phyloP scores from a whole-genome alignment of 2,888 invertebrate genomes.

The Melangyna quadrimaculata region DNA sequence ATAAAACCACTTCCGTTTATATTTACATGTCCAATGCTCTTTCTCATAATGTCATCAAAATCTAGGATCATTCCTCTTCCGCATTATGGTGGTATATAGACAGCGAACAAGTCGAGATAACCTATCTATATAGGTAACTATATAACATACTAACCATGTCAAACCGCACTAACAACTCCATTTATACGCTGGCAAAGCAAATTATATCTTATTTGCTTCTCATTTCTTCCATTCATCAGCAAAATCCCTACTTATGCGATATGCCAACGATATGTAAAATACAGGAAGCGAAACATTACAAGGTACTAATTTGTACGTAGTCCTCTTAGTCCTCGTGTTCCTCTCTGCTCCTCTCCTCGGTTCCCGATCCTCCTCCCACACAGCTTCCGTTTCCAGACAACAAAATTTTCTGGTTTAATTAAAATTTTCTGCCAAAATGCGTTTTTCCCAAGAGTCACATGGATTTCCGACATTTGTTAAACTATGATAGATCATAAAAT shows the following conservation, averaged over 20 bases:
- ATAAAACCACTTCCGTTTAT: not conserved
- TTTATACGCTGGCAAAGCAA: not conserved
- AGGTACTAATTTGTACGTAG: constrained; percentile 27
- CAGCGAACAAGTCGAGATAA: not conserved
- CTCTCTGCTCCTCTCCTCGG: not conserved
- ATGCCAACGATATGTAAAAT: constrained; percentile 1
- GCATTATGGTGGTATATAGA: not conserved
- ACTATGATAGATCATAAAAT: constrained; percentile 33
- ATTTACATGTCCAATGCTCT: not conserved
- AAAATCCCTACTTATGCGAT: constrained; percentile 18
- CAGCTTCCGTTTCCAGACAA: not conserved
- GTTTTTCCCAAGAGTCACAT: constrained; percentile 29
- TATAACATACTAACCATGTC: not conserved
- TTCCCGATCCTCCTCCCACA: too few species aligned
- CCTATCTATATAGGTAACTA: too few species aligned
- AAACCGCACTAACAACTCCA: not conserved
- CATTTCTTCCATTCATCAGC: constrained; percentile 29
- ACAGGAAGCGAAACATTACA: constrained; percentile 28
- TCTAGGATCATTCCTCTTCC: not conserved
- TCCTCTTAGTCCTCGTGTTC: not conserved
- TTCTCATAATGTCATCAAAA: constrained; percentile 1
- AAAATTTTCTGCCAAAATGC: constrained; percentile 61
- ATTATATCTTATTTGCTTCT: constrained; percentile 31
- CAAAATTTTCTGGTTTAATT: constrained; percentile 47
- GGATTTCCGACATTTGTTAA: constrained; percentile 21